Evolutionary conservation across 2,797 vertebrate genomes (phyloP).

Genomic region (Adelosebastes latens): DNA sequence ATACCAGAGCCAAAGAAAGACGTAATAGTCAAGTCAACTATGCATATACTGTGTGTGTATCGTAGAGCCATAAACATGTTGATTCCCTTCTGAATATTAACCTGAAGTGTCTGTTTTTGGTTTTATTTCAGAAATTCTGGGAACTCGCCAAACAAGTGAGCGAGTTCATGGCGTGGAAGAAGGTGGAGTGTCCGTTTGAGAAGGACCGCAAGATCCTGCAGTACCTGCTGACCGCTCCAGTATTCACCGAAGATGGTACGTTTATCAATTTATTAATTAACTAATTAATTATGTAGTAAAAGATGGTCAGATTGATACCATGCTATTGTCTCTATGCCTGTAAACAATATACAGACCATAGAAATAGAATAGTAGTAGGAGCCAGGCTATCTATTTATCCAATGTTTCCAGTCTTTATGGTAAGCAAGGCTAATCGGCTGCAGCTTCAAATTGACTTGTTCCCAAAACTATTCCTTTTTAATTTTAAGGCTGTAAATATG

Average conservation of each 20-base stretch:
- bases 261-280: neutral
- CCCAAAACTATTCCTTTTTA: neutral
- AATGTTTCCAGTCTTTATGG: too few relatives aligned
- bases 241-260: constrained; percentile 94
- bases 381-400: too few relatives aligned
- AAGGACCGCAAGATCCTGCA: constrained; percentile 92
- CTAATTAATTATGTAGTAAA: neutral
- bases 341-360: neutral
- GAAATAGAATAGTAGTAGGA: too few relatives aligned
- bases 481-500: neutral
- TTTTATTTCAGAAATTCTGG: constrained; percentile 91
- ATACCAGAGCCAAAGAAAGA: too few relatives aligned
- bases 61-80: neutral
- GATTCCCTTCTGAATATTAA: neutral
- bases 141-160: constrained; percentile 94
- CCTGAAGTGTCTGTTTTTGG: accelerated
- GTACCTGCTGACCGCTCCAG: constrained; percentile 90
- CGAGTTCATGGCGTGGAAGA: constrained; percentile 96
- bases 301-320: neutral
- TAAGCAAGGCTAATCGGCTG: too few relatives aligned
- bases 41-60: neutral
- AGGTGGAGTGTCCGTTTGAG: constrained; percentile 95
- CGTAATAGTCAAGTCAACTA: neutral
- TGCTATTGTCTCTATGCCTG: neutral
- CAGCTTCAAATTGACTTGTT: too few relatives aligned